These are phyloP conservation scores for Brachyrhaphis roseni DNA, from an alignment of 2,797 vertebrate species.

Conservation along the genomic window DNA sequence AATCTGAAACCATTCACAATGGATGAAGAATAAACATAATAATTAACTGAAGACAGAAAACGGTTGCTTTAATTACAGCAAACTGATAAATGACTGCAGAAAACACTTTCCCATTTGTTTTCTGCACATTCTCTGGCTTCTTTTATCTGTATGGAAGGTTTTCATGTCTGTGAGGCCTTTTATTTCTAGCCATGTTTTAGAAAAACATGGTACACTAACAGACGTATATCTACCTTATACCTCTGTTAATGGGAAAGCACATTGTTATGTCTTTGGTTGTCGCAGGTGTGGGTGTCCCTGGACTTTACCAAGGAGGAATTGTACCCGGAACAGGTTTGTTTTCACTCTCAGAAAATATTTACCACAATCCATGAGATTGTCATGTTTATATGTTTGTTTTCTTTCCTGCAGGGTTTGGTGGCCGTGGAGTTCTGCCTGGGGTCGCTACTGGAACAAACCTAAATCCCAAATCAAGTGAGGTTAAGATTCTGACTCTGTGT, in stretches of 20 bases:
- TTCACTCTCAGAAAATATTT: slow-evolving; percentile 14
- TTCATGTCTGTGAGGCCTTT: background rate
- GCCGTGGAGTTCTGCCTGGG: slow-evolving; percentile 90
- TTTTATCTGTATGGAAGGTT: background rate
- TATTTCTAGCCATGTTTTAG: background rate
- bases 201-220: background rate
- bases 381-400: background rate
- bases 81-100: background rate
- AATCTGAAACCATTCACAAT: background rate
- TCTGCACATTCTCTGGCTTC: background rate
- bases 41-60: background rate
- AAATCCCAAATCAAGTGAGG: slow-evolving; percentile 89
- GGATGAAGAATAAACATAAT: background rate
- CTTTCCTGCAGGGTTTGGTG: slow-evolving; percentile 74
- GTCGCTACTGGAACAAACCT: slow-evolving; percentile 90
- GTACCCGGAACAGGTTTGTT: slow-evolving; percentile 88
- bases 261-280: slow-evolving; percentile 19
- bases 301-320: slow-evolving; percentile 90
- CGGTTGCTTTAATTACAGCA: background rate
- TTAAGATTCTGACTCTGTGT: background rate
- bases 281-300: slow-evolving; percentile 92
- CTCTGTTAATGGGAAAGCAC: background rate
- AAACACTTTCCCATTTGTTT: background rate
- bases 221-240: background rate
- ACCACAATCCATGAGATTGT: background rate